These are phyloP conservation scores for Etia nguti DNA, from an alignment of 2,113 vertebrate genomes.

Conservation along the genomic window DNA sequence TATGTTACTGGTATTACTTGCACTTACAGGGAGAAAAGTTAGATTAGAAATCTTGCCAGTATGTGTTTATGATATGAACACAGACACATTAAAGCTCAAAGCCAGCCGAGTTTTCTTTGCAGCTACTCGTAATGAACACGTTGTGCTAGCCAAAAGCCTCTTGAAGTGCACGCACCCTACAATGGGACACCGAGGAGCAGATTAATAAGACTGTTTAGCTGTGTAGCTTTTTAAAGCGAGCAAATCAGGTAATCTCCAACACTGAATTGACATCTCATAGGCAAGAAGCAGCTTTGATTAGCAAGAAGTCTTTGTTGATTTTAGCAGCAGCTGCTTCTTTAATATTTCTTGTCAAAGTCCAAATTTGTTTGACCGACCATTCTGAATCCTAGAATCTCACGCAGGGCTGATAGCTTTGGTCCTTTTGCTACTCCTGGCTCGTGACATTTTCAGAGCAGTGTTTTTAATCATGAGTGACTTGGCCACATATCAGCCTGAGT, in stretches of 20 bases:
- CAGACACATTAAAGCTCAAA: background rate
- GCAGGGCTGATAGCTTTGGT: background rate
- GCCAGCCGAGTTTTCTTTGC: background rate
- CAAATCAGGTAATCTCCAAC: background rate
- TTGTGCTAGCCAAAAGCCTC: background rate
- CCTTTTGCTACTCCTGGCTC: background rate
- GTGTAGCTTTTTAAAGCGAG: background rate
- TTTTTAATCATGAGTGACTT: conserved; percentile 48
- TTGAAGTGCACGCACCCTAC: background rate
- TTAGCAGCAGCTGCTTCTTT: background rate
- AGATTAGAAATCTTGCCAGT: background rate
- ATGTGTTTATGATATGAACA: background rate
- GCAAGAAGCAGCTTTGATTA: background rate
- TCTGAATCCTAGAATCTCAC: background rate
- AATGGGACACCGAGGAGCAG: background rate
- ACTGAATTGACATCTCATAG: background rate
- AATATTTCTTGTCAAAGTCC: background rate
- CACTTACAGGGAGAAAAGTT: background rate
- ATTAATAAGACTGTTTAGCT: background rate
- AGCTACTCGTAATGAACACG: background rate
- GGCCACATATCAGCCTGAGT: conserved; percentile 35
- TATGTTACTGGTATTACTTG: background rate
- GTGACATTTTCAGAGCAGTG: conserved; percentile 17
- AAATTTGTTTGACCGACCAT: background rate
- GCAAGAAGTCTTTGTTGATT: background rate